Percentiles rank a stretch among this genome's conserved stretches.
phyloP scores from a whole-genome alignment of 2,113 vertebrate genomes.

The Nothobranchius furzeri region DNA sequence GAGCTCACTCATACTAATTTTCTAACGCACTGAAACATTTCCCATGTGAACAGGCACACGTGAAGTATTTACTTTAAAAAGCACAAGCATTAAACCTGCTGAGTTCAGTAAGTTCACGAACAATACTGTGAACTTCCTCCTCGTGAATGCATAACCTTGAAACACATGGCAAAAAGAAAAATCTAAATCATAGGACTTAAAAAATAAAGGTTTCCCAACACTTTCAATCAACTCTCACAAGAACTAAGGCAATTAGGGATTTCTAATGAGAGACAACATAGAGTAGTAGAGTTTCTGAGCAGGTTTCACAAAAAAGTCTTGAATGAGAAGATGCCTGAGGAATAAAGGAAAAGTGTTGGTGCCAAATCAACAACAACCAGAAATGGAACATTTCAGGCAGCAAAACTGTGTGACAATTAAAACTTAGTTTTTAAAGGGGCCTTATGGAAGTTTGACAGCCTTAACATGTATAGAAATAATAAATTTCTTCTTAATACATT shows the following conservation, averaged over 20 bases:
- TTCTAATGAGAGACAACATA: not conserved
- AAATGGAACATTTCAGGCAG: too few relatives aligned
- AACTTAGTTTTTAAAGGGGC: too few relatives aligned
- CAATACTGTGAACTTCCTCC: not conserved
- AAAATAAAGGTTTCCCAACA: too few relatives aligned
- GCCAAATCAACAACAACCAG: too few relatives aligned
- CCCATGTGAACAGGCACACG: conserved; percentile 12
- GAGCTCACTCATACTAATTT: conserved; percentile 60
- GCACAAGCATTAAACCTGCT: not conserved
- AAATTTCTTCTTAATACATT: too few relatives aligned
- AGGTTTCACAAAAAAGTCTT: too few relatives aligned
- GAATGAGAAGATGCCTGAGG: too few relatives aligned
- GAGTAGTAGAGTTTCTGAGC: too few relatives aligned
- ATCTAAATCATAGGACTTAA: not conserved
- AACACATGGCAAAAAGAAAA: not conserved
- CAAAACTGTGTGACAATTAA: too few relatives aligned
- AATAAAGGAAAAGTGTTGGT: too few relatives aligned
- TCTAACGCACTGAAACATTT: conserved; percentile 40
- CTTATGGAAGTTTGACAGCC: too few relatives aligned
- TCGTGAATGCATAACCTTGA: not conserved
- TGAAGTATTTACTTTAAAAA: conserved; percentile 3
- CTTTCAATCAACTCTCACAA: not conserved
- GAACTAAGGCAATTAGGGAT: not conserved
- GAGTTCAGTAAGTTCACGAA: not conserved
- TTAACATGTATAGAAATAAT: too few relatives aligned